phyloP scores from a whole-genome alignment of 2,113 vertebrate species.

The Myocastor coypus region DNA sequence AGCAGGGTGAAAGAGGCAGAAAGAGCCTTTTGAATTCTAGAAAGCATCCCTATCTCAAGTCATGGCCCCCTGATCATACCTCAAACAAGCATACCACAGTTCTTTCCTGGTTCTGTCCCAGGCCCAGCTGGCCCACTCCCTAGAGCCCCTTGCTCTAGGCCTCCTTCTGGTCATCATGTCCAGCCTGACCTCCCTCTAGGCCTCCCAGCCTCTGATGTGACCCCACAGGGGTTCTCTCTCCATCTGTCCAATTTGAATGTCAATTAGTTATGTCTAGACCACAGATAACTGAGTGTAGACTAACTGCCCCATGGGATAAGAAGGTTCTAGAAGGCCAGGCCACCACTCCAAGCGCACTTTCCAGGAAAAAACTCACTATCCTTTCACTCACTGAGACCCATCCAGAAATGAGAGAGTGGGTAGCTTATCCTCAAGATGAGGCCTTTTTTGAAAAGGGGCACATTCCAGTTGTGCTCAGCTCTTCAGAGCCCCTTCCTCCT shows the following conservation, averaged over 20 bases:
- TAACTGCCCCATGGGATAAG: neutral
- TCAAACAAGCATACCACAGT: neutral
- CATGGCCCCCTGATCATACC: neutral
- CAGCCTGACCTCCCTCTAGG: constrained; percentile 34
- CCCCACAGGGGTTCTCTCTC: constrained; percentile 5
- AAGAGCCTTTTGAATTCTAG: neutral
- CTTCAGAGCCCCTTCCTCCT: neutral
- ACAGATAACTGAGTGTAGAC: neutral
- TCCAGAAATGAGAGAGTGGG: neutral
- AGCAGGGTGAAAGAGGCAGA: too few relatives aligned
- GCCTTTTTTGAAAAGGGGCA: neutral
- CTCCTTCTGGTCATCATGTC: constrained; percentile 32
- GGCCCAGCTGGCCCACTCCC: neutral
- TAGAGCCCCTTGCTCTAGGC: rapidly evolving
- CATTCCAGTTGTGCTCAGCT: rapidly evolving
- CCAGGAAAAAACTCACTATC: neutral
- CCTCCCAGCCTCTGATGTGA: constrained; percentile 45
- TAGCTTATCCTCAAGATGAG: neutral
- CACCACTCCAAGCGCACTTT: rapidly evolving
- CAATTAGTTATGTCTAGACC: neutral
- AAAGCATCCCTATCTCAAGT: neutral
- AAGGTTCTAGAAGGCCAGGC: constrained; percentile 21
- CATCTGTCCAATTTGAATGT: constrained; percentile 60
- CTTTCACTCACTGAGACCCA: neutral
- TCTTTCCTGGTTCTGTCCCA: neutral